Evolutionary conservation across 2,888 invertebrate species (phyloP), one percentile per base, ranked within the genome.

Genomic region (Ophioninae sp.): DNA sequence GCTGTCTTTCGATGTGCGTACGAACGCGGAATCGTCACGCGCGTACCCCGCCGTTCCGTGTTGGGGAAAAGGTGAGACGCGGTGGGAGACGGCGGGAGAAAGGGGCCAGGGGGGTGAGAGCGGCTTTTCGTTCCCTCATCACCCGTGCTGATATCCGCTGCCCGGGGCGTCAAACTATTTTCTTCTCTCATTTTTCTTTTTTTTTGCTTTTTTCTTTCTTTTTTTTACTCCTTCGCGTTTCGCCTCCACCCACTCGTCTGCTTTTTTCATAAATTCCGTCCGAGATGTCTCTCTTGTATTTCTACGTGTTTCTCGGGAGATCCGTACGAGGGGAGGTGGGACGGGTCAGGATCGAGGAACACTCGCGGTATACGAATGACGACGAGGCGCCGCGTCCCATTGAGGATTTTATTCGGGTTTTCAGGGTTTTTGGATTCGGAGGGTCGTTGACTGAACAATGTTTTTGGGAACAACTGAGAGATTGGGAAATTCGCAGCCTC

Each of bases 91-190:
- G 20, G 68, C 65, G 61, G 23, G 2, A 67, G 74, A n/a, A 8
- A 68, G 64, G 65, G 57, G 80, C 20, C 44, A 67, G 20, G 67
- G 70, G 57, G 41, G 2, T 72, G 39, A 39, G 30, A 62, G 10
- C 65, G 73, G 68, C 44, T 83, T 74, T 84, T 67, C 84, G 67
- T 81, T 83, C 84, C 81, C 84, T 84, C 81, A 81, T 84, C 84
- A 81, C 69, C 81, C 79, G 79, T 84, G 78, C 81, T 79, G 84
- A 84, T 84, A 84, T 84, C 79, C 84, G 81, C 78, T 79, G 79
- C 79, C 75, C 67, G 67, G 79, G 70, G 75, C 84, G 79, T 84
- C 81, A 81, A 79, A 84, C 74, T 84, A 73, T 59, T 73, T 73
- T 79, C 72, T 79, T 78, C 57, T 13, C 7, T 2, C 10, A 7